Percentiles rank a stretch among this genome's conserved stretches.
phyloP scores from a whole-genome alignment of 1,140 invertebrate genomes.

The Zaprionus kolodkinae region DNA sequence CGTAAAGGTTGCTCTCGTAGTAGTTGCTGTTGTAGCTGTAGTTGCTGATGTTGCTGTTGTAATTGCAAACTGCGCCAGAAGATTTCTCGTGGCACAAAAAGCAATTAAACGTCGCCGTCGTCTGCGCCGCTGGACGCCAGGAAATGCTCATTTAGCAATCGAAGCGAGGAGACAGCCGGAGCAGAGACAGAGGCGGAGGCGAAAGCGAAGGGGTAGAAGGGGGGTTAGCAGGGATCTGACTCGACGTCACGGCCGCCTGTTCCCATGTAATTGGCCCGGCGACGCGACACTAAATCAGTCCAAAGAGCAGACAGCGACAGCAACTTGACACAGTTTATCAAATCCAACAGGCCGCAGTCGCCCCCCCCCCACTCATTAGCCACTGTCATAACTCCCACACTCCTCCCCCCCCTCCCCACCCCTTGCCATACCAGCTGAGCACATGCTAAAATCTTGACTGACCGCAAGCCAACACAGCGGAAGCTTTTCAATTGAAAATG shows the following conservation, averaged over 20 bases:
- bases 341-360: constrained; percentile 40
- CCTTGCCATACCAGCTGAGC: constrained; percentile 37
- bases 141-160: constrained; percentile 83
- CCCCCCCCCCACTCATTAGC: constrained; percentile 39
- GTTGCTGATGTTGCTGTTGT: constrained; percentile 17
- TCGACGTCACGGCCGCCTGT: constrained; percentile 32
- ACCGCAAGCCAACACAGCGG: constrained; percentile 48
- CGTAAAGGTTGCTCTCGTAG: constrained; percentile 22
- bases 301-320: constrained; percentile 62
- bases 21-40: constrained; percentile 7
- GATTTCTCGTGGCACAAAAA: constrained; percentile 77
- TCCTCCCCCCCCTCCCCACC: not conserved
- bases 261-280: constrained; percentile 72
- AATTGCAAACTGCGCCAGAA: constrained; percentile 54
- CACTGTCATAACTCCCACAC: constrained; percentile 9
- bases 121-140: constrained; percentile 81
- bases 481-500: constrained; percentile 75
- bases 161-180: constrained; percentile 40
- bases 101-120: constrained; percentile 77
- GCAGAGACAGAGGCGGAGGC: constrained; percentile 27
- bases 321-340: constrained; percentile 78
- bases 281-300: constrained; percentile 79
- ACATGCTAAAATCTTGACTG: constrained; percentile 62
- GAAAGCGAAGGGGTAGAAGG: not conserved
- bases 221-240: constrained; percentile 4